Evolutionary conservation across 1,140 invertebrate genomes (phyloP), one percentile per base, ranked within the genome.

Genomic region (Ganaspis sp.): DNA sequence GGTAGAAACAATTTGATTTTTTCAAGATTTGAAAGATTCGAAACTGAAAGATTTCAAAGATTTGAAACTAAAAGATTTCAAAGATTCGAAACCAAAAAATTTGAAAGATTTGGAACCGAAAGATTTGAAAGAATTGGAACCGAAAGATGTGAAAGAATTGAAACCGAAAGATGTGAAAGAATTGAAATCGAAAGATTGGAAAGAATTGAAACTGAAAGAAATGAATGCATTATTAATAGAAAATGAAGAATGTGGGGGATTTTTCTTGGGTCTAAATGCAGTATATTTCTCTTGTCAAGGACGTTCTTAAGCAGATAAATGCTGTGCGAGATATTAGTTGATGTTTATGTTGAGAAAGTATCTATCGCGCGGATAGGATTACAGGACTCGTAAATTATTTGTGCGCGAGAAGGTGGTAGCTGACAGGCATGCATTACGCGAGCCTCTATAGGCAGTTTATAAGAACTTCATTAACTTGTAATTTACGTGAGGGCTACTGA

Each of bases 371-470:
- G 53, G 53, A 6, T 54, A 54, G 19, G 53, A 54, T 54, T 54
- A 54, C 53, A 54, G 53, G 53, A 54, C 53, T 54, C 53, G 53
- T 54, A 54, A 54, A 54, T 54, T 54, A 54, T 23, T 54, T 54
- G 53, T 21, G 21, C 53, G 19, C 53, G 53, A 54, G 53, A 54
- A 54, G 53, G 53, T 54, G 53, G 53, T 54, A 54, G 53, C 53
- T 54, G 53, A 54, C 53, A 54, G 19, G 17, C 21, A 54, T 19
- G 53, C 53, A 54, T 54, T 54, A 54, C 21, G 53, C 53, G 53
- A 54, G 53, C 53, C 21, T 54, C 53, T 23, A 17, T 23, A 54
- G 53, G 53, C 19, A 54, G 4, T 54, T 54, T 54, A 54, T 54
- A 54, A 54, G 53, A 54, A 54, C 53, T 54, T 54, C 53, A 54